Base-by-base conservation (phyloP, 2,888 invertebrate species). In the Stenodera caucasica region DNA sequence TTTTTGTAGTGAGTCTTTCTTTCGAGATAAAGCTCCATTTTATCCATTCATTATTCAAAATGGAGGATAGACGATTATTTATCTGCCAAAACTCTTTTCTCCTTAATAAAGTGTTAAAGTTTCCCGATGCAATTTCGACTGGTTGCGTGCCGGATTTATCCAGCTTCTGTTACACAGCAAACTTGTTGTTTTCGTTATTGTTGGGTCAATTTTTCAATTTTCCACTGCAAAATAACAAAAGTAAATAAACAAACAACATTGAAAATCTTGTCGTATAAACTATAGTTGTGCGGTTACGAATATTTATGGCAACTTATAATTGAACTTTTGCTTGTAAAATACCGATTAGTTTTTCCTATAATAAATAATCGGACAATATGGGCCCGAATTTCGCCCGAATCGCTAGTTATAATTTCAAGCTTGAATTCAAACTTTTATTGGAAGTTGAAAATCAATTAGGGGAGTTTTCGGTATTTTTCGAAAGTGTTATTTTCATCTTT, bases 401-500 rank as follows among this genome's bases (percentile, higher is more conserved):
- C n/a, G n/a, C n/a, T n/a, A n/a, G n/a, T n/a, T n/a, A n/a, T n/a
- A n/a, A n/a, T n/a, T n/a, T n/a, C n/a, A n/a, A n/a, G n/a, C n/a
- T n/a, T n/a, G n/a, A n/a, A n/a, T n/a, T n/a, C n/a, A n/a, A n/a
- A n/a, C n/a, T n/a, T n/a, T n/a, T n/a, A n/a, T n/a, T n/a, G n/a
- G n/a, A n/a, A n/a, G 61, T 58, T 29, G 61, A 37, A 55, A 61
- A 61, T 61, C 61, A 61, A 61, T 61, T 61, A 61, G 52, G 55
- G 52, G 58, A 61, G 58, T 61, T 61, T 61, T 61, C 58, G 58
- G 58, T 61, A 61, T 61, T 61, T 61, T n/a, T n/a, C n/a, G 61
- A 61, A 57, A 57, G 58, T 61, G 61, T 61, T 58, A 61, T 61
- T 61, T 61, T 55, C 55, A 33, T 61, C 58, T 58, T 53, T 61